Evolutionary conservation across 2,113 vertebrate genomes (phyloP), one percentile per base, ranked within the genome.

Genomic region (Sminthopsis crassicaudata): DNA sequence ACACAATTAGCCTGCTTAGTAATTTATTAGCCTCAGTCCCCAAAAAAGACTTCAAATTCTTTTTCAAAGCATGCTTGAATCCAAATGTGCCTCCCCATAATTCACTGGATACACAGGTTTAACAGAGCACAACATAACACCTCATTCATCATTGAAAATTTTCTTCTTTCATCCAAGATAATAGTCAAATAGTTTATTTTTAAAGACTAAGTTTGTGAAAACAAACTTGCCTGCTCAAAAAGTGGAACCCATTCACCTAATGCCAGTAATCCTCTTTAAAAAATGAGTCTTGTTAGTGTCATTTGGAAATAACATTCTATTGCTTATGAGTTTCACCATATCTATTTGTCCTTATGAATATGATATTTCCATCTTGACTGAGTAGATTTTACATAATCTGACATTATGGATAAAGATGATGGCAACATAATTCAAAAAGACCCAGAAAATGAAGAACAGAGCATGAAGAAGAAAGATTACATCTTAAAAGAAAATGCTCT

Each of bases 1-100:
- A 25, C 53, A 6, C 94, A 91, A 94, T 93, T 97, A 95, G 96
- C 46, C 95, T 92, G 93, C 46, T 76, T 92, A 23, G 51, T 97
- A 94, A 97, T 95, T 92, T 91, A 53, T 90, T n/a, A 57, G n/a
- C 30, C 89, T 4, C 27, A 60, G 48, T 54, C 11, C 11, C 36
- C 90, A 36, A 46, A 92, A 19, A 95, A 67, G 36, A 46, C 55
- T 55, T 52, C 55, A 42, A 84, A 36, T 4, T 93, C 92, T 57
- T 36, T 90, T 19, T 88, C 25, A 53, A 91, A 46, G 2, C 89
- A 36, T 53, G n/a, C 51, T 92, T 52, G 94, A 94, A 46, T 95
- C 89, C 89, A 57, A 60, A 24, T 96, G 91, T 93, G 53, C 90
- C 93, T 95, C 48, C 16, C 8, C 26, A 67, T 8, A 91, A 2